A percentile compares a stretch with the other conserved stretches of the same genome.
These are phyloP conservation scores for Cervus canadensis DNA, from an alignment of 2,113 vertebrate genomes.

Conservation along the genomic window DNA sequence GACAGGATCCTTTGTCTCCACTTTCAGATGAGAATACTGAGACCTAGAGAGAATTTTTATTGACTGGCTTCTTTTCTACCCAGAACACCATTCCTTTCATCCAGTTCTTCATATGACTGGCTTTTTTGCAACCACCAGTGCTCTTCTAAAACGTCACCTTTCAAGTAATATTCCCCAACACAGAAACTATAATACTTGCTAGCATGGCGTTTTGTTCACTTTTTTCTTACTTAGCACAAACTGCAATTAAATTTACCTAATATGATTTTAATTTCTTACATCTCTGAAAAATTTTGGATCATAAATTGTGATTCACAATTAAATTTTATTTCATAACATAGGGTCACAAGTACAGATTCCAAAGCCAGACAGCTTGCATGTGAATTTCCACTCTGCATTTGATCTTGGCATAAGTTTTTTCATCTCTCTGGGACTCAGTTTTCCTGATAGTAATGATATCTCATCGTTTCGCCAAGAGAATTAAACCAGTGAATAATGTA, in stretches of 20 bases:
- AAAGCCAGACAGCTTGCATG: constrained; percentile 13
- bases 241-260: not conserved
- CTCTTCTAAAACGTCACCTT: not conserved
- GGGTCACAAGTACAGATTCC: not conserved
- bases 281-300: not conserved
- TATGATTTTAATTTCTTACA: not conserved
- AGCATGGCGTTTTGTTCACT: not conserved
- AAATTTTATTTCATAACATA: not conserved
- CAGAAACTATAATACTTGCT: not conserved
- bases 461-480: not conserved
- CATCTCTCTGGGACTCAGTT: not conserved
- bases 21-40: constrained; percentile 40
- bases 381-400: constrained; percentile 30
- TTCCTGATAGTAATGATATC: constrained; percentile 15
- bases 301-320: not conserved
- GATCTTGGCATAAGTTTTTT: constrained; percentile 8
- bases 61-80: not conserved
- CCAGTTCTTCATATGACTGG: constrained; percentile 2
- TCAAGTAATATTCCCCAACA: not conserved
- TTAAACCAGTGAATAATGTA: not conserved
- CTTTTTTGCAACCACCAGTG: not conserved
- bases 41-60: not conserved
- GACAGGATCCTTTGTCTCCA: not conserved
- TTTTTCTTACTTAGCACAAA: constrained; percentile 8
- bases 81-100: constrained; percentile 33